Percentiles rank a stretch among this genome's conserved stretches.
Conservation (phyloP, 2,888 invertebrate species). For the Unio pictorum region DNA sequence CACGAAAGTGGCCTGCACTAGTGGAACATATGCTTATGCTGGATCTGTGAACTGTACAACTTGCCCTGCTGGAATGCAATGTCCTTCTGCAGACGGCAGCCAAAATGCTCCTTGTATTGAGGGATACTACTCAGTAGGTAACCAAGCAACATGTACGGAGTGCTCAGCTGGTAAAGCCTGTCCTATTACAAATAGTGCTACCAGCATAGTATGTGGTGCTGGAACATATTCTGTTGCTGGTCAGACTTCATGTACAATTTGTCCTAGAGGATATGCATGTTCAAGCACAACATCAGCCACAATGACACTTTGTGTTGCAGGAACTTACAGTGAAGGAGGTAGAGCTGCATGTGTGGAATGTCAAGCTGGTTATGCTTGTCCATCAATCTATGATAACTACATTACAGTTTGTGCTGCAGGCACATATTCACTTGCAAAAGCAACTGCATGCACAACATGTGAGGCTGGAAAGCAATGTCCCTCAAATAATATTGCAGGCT, state of each 20-base stretch:
- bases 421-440: constrained; percentile 54
- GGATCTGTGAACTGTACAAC: constrained; percentile 38
- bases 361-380: constrained; percentile 65
- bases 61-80: constrained; percentile 53
- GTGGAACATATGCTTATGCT: constrained; percentile 43
- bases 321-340: constrained; percentile 58
- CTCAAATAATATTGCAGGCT: constrained; percentile 42
- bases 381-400: constrained; percentile 55
- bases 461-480: constrained; percentile 64
- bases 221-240: constrained; percentile 57
- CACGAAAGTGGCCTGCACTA: constrained; percentile 28
- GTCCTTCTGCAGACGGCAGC: constrained; percentile 49
- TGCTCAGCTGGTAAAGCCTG: constrained; percentile 64
- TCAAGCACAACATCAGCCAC: constrained; percentile 43
- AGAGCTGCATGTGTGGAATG: constrained; percentile 56
- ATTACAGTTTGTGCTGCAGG: constrained; percentile 52
- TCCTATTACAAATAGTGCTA: constrained; percentile 44
- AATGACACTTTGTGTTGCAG: constrained; percentile 48
- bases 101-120: constrained; percentile 51
- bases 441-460: constrained; percentile 57
- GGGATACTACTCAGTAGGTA: constrained; percentile 52
- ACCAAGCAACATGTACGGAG: constrained; percentile 46
- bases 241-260: constrained; percentile 50
- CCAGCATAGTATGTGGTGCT: constrained; percentile 38
- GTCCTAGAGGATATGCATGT: constrained; percentile 62